A percentile compares a stretch with the other conserved stretches of the same genome.
phyloP scores from a whole-genome alignment of 2,113 vertebrate species.

The Tupaia tana region DNA sequence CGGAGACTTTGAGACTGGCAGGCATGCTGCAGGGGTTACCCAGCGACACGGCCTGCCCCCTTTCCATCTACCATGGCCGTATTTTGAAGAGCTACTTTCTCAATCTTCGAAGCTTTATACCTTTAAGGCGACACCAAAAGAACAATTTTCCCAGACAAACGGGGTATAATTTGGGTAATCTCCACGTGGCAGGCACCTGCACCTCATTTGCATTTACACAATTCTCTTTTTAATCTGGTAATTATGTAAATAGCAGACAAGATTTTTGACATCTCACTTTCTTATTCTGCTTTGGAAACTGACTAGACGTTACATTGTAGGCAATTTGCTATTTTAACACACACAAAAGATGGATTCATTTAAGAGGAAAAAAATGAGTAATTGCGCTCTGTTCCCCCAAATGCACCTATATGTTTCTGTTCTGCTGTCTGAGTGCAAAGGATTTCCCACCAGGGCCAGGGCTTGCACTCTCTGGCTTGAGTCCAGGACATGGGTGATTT shows the following conservation, averaged over 20 bases:
- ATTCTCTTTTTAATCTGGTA: conserved; percentile 60
- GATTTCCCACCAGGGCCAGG: neutral
- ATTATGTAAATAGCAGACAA: conserved; percentile 70
- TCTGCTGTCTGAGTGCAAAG: neutral
- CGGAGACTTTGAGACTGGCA: neutral
- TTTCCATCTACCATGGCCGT: neutral
- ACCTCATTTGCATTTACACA: conserved; percentile 59
- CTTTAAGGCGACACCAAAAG: neutral
- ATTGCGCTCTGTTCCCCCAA: conserved; percentile 14
- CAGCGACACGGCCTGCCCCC: accelerated
- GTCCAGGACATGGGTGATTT: neutral
- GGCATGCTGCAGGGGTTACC: accelerated
- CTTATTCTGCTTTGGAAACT: conserved; percentile 59
- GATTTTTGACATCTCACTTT: conserved; percentile 67
- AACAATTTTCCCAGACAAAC: conserved; percentile 39
- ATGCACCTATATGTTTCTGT: neutral
- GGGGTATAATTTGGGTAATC: conserved; percentile 47
- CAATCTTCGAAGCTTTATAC: neutral
- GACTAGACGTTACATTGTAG: conserved; percentile 56
- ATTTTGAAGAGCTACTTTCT: neutral
- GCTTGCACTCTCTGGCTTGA: neutral
- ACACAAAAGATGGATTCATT: conserved; percentile 64
- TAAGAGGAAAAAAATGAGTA: conserved; percentile 42
- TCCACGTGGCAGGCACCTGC: conserved; percentile 18
- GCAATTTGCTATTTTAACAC: conserved; percentile 65